Evolutionary conservation across 64 coral and sea anemone genomes (phyloP).

Genomic region (Pocillopora verrucosa): DNA sequence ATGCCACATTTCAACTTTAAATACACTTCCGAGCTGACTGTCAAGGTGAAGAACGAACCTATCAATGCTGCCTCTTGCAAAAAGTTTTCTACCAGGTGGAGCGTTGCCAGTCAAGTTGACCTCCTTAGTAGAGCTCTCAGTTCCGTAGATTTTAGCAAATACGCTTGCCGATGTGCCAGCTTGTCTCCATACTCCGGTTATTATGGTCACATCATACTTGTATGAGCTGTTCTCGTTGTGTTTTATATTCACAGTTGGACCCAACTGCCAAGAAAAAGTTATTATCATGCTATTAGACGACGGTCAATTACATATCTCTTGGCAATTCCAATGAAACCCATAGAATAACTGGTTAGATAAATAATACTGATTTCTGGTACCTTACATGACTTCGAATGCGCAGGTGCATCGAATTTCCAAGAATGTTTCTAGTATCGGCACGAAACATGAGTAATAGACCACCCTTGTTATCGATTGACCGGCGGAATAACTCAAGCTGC

Average conservation of each 20-base stretch:
- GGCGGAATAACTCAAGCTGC: no score
- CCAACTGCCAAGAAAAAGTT: neutral
- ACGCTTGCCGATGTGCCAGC: slow-evolving; percentile 12
- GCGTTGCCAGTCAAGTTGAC: neutral
- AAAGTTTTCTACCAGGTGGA: neutral
- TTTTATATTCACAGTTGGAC: neutral
- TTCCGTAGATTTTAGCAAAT: slow-evolving; percentile 1
- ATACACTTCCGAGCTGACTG: neutral
- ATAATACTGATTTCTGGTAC: no score
- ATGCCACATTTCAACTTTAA: slow-evolving; percentile 22
- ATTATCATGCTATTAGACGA: no score
- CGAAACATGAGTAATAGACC: no score
- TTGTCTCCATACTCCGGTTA: slow-evolving; percentile 26
- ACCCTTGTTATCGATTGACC: no score
- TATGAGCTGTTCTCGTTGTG: neutral
- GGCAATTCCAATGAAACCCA: no score
- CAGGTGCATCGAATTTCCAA: no score
- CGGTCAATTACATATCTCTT: no score
- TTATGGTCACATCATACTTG: neutral
- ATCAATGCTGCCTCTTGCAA: slow-evolving; percentile 14
- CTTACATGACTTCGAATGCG: no score
- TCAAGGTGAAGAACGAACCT: neutral
- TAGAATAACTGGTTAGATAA: no score
- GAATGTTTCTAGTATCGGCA: no score
- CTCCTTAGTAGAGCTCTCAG: neutral